Base-by-base conservation (phyloP, 1,140 invertebrate species). In the Zophobas atratus region DNA sequence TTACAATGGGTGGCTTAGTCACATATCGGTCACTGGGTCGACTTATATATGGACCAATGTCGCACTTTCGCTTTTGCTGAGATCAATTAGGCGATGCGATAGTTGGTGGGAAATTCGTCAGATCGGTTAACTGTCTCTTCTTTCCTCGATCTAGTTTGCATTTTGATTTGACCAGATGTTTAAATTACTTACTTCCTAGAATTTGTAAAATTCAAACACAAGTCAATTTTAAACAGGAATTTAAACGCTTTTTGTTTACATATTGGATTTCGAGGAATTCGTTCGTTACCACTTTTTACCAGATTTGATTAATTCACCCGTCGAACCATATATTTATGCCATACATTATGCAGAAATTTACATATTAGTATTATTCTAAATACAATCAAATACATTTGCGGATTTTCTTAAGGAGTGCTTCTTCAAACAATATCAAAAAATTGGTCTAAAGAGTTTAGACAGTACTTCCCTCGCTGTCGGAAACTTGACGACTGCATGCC, bases 41-140 rank as follows among this genome's bases (percentile, higher is more conserved):
- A 35, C 53, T 38, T 32, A 38, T 56, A 60, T 51, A 48, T 32
- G 41, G 51, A 73, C 56, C 72, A 75, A 75, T 75, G 72, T 34
- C 72, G 33, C 51, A 75, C 72, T 75, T 75, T 75, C 72, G 72
- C 51, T 75, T 75, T 75, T 75, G 5, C 20, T 46, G 43, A 46
- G 49, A 5, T 51, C n/a, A 20, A 51, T 51, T 51, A 20, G 49
- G 49, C n/a, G n/a, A 2, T 6, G 2, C 20, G 20, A 20, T 20
- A 20, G 20, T 20, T 20, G 20, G 20, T 20, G 20, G 20, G 20
- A 20, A 20, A 20, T 20, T 20, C 20, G 20, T 20, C 20, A 20
- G 20, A 20, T 20, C 20, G 20, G 20, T 20, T 20, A 20, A 20
- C 0, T 20, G 20, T 20, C 20, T 20, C 20, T 20, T 0, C 20